Conservation (phyloP, 35 echinoderm and acorn worm genomes). For the Ophiothrix spiculata region DNA sequence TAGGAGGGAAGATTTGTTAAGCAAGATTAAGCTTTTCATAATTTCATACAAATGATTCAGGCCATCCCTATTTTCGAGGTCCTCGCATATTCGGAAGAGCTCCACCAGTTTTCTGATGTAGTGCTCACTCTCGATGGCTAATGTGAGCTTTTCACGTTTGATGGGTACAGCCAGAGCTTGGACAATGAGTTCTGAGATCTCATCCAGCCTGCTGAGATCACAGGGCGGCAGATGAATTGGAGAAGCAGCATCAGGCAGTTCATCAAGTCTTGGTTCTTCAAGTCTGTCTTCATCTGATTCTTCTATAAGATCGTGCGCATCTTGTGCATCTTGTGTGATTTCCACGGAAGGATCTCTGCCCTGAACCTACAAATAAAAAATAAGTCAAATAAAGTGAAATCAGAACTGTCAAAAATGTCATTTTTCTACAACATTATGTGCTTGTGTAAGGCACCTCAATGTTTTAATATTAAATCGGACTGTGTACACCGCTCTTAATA, state of each 20-base stretch:
- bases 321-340: constrained; percentile 96
- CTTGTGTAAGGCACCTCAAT: background rate
- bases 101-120: constrained; percentile 94
- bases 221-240: constrained; percentile 96
- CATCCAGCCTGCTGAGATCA: constrained; percentile 95
- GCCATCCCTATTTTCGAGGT: constrained; percentile 93
- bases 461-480: too few species aligned
- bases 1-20: constrained; percentile 88
- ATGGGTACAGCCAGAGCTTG: constrained; percentile 79
- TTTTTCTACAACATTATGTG: background rate
- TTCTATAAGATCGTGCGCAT: constrained; percentile 96
- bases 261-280: constrained; percentile 96
- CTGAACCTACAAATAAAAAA: constrained; percentile 54
- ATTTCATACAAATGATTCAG: constrained; percentile 95
- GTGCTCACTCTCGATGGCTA: constrained; percentile 87
- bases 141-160: constrained; percentile 87
- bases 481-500: too few species aligned
- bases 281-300: too few species aligned
- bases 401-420: too few species aligned
- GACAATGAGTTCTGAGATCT: constrained; percentile 88
- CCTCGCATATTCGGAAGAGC: constrained; percentile 93
- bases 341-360: constrained; percentile 98
- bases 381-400: background rate
- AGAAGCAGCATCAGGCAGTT: constrained; percentile 83
- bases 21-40: constrained; percentile 88